Percentiles rank a stretch among this genome's conserved stretches.
Evolutionary conservation across 2,113 vertebrate genomes (phyloP).

Genomic region (Gymnogyps californianus): DNA sequence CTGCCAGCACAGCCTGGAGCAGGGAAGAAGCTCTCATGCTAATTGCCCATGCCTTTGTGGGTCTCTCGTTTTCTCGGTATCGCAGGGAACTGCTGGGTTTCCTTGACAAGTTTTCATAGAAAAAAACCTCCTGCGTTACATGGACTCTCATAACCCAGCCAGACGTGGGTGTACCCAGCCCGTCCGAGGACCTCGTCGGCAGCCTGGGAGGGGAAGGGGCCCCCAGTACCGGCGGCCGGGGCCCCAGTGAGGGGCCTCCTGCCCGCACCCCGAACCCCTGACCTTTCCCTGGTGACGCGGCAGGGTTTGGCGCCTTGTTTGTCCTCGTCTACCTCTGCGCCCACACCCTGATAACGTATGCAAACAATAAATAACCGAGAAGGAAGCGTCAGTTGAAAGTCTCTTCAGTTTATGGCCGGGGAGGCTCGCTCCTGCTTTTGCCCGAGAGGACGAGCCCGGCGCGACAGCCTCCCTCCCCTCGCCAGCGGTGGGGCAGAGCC

Average conservation of each 20-base stretch:
- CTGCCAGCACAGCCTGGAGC: neutral
- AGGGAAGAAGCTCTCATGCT: neutral
- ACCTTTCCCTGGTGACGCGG: too few species aligned
- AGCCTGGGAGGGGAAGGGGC: neutral
- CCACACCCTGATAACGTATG: neutral
- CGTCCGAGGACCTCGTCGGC: accelerated
- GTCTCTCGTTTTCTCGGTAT: neutral
- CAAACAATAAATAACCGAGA: neutral
- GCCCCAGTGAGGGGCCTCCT: too few species aligned
- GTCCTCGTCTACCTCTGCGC: neutral
- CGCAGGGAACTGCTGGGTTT: neutral
- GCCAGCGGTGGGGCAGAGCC: too few species aligned
- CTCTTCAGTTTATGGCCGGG: too few species aligned
- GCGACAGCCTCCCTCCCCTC: neutral
- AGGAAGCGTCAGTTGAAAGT: neutral
- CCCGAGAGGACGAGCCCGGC: neutral
- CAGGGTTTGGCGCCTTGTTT: neutral
- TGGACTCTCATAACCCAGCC: accelerated
- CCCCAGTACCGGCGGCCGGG: accelerated
- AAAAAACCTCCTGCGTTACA: neutral
- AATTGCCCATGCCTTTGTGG: neutral
- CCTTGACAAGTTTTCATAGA: neutral
- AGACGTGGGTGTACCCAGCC: accelerated
- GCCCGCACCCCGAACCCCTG: neutral
- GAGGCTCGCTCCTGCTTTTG: neutral